Conservation (phyloP, 1,140 invertebrate species). For the Euwallacea fornicatus region DNA sequence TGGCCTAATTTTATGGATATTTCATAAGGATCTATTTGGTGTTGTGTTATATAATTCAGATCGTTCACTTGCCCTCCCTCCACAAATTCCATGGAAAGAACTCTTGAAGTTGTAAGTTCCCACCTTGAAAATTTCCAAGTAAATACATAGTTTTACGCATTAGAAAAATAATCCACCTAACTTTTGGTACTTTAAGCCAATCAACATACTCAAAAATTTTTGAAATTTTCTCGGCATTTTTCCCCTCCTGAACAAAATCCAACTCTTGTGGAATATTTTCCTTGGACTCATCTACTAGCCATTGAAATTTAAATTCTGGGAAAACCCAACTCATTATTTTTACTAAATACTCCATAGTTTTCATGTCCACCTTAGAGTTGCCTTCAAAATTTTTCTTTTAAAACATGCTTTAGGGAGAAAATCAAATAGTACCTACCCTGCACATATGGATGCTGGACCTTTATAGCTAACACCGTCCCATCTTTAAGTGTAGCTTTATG, state of each 20-base stretch:
- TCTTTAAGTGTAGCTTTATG: slow-evolving; percentile 87
- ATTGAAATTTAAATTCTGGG: slow-evolving; percentile 95
- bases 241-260: slow-evolving; percentile 88
- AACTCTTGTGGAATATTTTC: slow-evolving; percentile 92
- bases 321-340: slow-evolving; percentile 83
- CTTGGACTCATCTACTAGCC: slow-evolving; percentile 95
- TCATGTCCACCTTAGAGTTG: slow-evolving; percentile 87
- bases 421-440: slow-evolving; percentile 55
- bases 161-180: slow-evolving; percentile 45
- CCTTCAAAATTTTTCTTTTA: background rate
- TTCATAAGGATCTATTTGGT: slow-evolving; percentile 79
- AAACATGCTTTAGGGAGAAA: background rate
- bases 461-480: slow-evolving; percentile 89
- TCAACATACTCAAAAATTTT: slow-evolving; percentile 66
- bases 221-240: slow-evolving; percentile 84
- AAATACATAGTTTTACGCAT: slow-evolving; percentile 58
- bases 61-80: slow-evolving; percentile 95
- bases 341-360: slow-evolving; percentile 94
- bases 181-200: slow-evolving; percentile 74
- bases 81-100: slow-evolving; percentile 96
- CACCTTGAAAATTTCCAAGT: slow-evolving; percentile 62
- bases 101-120: slow-evolving; percentile 80
- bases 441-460: slow-evolving; percentile 93
- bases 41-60: slow-evolving; percentile 79
- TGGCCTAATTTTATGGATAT: slow-evolving; percentile 84